Evolutionary conservation across 2,888 invertebrate species (phyloP).

Genomic region (Aleiodes testaceus): DNA sequence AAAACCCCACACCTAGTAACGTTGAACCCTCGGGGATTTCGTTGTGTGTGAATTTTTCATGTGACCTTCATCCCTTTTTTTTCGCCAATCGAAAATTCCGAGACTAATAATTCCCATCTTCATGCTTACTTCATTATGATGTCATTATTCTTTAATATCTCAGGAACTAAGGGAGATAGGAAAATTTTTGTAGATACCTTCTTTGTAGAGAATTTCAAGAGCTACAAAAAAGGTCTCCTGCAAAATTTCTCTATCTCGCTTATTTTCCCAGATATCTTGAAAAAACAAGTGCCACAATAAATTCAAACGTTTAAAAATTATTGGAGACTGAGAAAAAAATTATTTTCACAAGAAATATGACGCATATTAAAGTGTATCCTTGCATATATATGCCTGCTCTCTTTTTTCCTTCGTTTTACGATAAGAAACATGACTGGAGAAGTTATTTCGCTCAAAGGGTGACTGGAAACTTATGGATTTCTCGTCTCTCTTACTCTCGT

Average conservation of each 20-base stretch:
- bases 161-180: too few relatives aligned
- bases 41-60: slow-evolving; percentile 14
- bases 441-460: neutral
- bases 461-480: slow-evolving; percentile 27
- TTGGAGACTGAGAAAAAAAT: neutral
- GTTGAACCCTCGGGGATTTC: slow-evolving; percentile 9
- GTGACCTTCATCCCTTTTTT: slow-evolving; percentile 44
- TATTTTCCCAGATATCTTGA: too few relatives aligned
- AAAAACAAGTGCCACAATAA: too few relatives aligned
- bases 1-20: slow-evolving; percentile 8
- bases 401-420: neutral
- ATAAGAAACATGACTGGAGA: neutral
- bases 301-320: too few relatives aligned
- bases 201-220: too few relatives aligned
- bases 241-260: too few relatives aligned
- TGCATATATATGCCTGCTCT: neutral
- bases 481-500: neutral
- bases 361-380: slow-evolving; percentile 14
- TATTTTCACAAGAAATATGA: slow-evolving; percentile 4
- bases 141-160: too few relatives aligned
- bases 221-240: too few relatives aligned
- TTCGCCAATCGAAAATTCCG: neutral
- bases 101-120: too few relatives aligned
- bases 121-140: too few relatives aligned
- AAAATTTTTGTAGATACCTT: too few relatives aligned